Evolutionary conservation across 2,888 invertebrate species (phyloP).

Genomic region (Lithodes maja): DNA sequence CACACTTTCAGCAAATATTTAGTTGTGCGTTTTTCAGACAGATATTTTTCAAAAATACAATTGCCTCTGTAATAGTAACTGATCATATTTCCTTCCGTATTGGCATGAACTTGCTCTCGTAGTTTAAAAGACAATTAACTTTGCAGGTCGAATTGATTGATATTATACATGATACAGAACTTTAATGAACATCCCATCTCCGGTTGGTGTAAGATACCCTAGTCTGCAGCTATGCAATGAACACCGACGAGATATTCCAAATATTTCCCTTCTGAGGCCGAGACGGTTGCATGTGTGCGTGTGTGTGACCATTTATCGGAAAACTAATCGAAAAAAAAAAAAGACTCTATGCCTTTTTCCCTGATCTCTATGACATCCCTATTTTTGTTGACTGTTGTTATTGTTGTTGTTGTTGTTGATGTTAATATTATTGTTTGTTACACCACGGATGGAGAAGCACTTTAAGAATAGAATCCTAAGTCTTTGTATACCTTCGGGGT

Average conservation of each 20-base stretch:
- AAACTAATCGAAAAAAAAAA: background rate
- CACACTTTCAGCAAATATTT: too few species aligned
- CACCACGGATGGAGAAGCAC: background rate
- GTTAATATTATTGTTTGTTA: conserved; percentile 14
- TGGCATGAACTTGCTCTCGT: too few species aligned
- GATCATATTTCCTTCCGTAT: too few species aligned
- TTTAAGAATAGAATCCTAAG: conserved; percentile 19
- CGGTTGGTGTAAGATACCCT: too few species aligned
- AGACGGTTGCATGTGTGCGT: background rate
- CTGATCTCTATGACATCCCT: background rate
- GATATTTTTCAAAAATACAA: too few species aligned
- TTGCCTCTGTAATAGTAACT: too few species aligned
- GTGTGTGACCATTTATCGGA: background rate
- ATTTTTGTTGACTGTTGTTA: background rate
- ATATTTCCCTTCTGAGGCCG: background rate
- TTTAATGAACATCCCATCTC: too few species aligned
- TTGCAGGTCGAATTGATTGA: too few species aligned
- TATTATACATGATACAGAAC: too few species aligned
- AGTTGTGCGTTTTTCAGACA: too few species aligned
- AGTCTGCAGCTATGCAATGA: too few species aligned
- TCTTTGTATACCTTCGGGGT: background rate
- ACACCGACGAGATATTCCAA: background rate
- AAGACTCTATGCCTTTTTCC: background rate
- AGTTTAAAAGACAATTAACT: too few species aligned
- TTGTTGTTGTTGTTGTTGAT: conserved; percentile 3